Evolutionary conservation across 2,888 invertebrate species (phyloP).

Genomic region (Nymphalis c-album): DNA sequence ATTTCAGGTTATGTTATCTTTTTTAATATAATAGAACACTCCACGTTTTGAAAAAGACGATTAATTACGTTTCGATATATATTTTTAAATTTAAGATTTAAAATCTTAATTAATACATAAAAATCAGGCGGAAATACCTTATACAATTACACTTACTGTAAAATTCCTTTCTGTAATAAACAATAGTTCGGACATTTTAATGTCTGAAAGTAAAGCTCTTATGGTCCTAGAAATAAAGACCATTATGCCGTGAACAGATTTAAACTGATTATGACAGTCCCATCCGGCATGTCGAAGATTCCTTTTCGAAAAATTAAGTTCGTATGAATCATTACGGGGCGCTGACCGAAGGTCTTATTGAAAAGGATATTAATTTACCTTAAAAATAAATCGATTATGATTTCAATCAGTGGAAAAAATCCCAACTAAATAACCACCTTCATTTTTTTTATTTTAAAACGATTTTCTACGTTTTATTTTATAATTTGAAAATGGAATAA

Average conservation of each 20-base stretch:
- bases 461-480: too few species aligned
- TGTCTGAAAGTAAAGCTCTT: background rate
- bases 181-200: background rate
- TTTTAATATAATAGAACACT: background rate
- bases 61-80: too few species aligned
- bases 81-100: too few species aligned
- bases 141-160: background rate
- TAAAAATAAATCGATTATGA: background rate
- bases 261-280: slow-evolving; percentile 1
- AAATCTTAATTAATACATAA: too few species aligned
- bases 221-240: background rate
- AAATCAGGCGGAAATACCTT: background rate
- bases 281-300: slow-evolving; percentile 22
- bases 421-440: background rate
- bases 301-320: slow-evolving; percentile 20
- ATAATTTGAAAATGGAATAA: too few species aligned
- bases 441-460: too few species aligned
- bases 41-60: too few species aligned
- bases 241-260: background rate
- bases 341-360: slow-evolving; percentile 23
- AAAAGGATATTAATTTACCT: background rate
- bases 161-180: background rate
- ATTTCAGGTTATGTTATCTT: too few species aligned
- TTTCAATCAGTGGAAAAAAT: background rate
- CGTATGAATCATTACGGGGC: slow-evolving; percentile 15